Percentiles rank a stretch among this genome's conserved stretches.
phyloP scores from a whole-genome alignment of 1,140 invertebrate genomes.

The Macrocentrus cingulum region DNA sequence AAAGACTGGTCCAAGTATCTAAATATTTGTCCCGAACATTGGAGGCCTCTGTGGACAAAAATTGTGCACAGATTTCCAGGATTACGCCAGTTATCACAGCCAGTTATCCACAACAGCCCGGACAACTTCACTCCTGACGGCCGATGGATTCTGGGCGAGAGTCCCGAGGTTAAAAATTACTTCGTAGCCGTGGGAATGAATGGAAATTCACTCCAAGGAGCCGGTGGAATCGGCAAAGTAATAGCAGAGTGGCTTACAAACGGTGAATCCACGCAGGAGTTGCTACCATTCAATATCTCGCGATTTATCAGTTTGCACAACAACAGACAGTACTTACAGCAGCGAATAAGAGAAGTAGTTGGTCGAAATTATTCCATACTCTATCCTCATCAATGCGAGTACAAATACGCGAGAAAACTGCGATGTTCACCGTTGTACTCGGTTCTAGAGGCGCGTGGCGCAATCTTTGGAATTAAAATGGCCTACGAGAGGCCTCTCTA shows the following conservation, averaged over 20 bases:
- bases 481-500: conserved; percentile 79
- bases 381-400: conserved; percentile 68
- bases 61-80: conserved; percentile 69
- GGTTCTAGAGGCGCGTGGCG: conserved; percentile 72
- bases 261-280: conserved; percentile 65
- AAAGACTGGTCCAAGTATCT: conserved; percentile 63
- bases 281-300: conserved; percentile 70
- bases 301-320: conserved; percentile 83
- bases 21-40: conserved; percentile 66
- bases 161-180: conserved; percentile 76
- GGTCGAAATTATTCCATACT: conserved; percentile 68
- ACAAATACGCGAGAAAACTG: conserved; percentile 70
- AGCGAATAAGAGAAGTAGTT: conserved; percentile 74
- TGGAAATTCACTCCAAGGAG: conserved; percentile 66
- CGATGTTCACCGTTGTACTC: conserved; percentile 79
- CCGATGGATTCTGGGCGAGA: conserved; percentile 71
- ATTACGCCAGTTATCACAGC: conserved; percentile 60
- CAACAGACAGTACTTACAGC: conserved; percentile 73
- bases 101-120: conserved; percentile 68
- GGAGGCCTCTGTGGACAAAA: conserved; percentile 65
- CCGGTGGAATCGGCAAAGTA: conserved; percentile 75
- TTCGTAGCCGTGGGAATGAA: conserved; percentile 78
- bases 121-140: conserved; percentile 80
- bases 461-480: conserved; percentile 82
- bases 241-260: conserved; percentile 76